These are phyloP conservation scores for Apis florea DNA, from an alignment of 1,140 invertebrate species.

Conservation along the genomic window DNA sequence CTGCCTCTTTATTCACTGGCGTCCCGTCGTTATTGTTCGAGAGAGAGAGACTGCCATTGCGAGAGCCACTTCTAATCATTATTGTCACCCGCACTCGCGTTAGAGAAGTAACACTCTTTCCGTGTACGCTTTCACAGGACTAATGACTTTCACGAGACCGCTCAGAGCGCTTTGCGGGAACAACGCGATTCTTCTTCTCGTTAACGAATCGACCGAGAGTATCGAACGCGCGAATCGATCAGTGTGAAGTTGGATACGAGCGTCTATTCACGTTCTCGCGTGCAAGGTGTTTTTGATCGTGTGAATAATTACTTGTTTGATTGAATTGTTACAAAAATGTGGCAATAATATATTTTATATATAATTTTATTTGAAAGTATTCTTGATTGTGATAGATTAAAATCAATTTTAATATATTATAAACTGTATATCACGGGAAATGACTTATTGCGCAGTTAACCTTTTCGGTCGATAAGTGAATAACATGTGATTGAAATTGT, in stretches of 20 bases:
- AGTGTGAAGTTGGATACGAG: neutral
- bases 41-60: neutral
- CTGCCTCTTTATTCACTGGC: neutral
- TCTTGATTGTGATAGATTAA: neutral
- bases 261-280: neutral
- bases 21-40: conserved; percentile 40
- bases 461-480: neutral
- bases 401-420: neutral
- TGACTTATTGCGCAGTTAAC: neutral
- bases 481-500: neutral
- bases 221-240: conserved; percentile 10
- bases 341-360: too few species aligned
- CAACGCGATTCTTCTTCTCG: neutral
- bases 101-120: conserved; percentile 20
- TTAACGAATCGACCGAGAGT: conserved; percentile 11
- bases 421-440: too few species aligned
- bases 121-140: conserved; percentile 12
- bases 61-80: conserved; percentile 46
- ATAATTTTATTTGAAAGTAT: too few species aligned
- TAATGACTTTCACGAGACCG: conserved; percentile 23
- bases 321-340: too few species aligned
- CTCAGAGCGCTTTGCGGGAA: neutral
- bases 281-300: neutral
- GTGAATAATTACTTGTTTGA: neutral
- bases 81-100: conserved; percentile 36